These are phyloP conservation scores for Luidia sarsii DNA, from an alignment of 53 echinoderm and acorn worm genomes.

Conservation along the genomic window DNA sequence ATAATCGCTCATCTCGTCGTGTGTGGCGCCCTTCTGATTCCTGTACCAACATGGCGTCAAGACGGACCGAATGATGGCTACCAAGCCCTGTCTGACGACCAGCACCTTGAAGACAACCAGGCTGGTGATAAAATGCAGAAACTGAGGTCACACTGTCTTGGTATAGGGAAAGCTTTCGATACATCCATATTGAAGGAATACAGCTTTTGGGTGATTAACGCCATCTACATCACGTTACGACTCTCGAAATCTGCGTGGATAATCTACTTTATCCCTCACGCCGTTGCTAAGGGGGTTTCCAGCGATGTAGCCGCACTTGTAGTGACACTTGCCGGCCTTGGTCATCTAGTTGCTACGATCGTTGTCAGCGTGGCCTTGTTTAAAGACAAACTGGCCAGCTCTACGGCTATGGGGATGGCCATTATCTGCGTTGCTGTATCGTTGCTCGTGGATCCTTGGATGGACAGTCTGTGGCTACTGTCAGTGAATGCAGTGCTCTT, in stretches of 20 bases:
- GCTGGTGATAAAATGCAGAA: no score
- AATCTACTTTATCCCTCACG: slow-evolving; percentile 19
- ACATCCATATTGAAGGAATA: neutral
- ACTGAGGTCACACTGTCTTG: no score
- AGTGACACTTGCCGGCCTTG: neutral
- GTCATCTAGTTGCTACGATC: neutral
- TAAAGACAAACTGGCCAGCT: neutral
- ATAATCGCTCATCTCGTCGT: neutral
- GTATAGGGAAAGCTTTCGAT: neutral
- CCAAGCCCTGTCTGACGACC: no score
- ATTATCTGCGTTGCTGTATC: neutral
- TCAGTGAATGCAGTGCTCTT: neutral
- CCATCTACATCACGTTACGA: neutral
- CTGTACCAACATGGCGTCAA: neutral
- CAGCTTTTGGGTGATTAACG: neutral
- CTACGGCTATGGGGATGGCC: neutral
- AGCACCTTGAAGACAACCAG: no score
- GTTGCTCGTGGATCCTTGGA: neutral
- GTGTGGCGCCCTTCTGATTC: neutral
- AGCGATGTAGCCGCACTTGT: neutral
- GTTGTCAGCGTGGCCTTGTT: neutral
- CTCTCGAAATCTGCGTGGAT: neutral
- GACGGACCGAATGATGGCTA: neutral
- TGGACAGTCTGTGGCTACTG: neutral
- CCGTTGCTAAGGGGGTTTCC: neutral